These are phyloP conservation scores for Ectemnius cavifrons DNA, from an alignment of 2,888 invertebrate species.

Conservation along the genomic window DNA sequence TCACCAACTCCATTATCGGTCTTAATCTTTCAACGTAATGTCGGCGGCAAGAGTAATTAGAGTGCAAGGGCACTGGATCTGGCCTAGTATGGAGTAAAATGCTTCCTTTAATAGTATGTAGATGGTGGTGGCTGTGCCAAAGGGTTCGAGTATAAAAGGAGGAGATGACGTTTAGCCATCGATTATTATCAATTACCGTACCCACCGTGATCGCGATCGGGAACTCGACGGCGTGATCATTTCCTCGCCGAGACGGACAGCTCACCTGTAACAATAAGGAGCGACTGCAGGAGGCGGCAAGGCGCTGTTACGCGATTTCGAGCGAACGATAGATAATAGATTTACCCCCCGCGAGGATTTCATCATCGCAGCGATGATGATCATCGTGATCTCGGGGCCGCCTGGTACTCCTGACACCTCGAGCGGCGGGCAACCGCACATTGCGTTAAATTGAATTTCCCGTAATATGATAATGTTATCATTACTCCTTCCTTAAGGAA, in stretches of 20 bases:
- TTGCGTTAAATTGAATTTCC: slow-evolving; percentile 59
- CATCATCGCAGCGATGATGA: slow-evolving; percentile 37
- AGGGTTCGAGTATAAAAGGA: not conserved
- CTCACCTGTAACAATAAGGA: slow-evolving; percentile 40
- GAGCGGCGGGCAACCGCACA: slow-evolving; percentile 24
- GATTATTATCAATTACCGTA: slow-evolving; percentile 49
- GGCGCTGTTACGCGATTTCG: slow-evolving; percentile 48
- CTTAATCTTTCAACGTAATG: too few species aligned
- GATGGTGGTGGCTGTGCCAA: not conserved
- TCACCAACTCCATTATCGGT: too few species aligned
- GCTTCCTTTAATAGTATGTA: too few species aligned
- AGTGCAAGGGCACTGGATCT: too few species aligned
- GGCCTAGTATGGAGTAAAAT: too few species aligned
- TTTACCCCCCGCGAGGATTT: slow-evolving; percentile 55
- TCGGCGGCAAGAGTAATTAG: not conserved
- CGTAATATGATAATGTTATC: slow-evolving; percentile 60
- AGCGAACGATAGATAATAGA: slow-evolving; percentile 55
- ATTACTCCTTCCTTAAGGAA: slow-evolving; percentile 42
- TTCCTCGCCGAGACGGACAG: slow-evolving; percentile 40
- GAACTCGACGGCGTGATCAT: not conserved
- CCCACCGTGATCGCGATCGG: slow-evolving; percentile 8
- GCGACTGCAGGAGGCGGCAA: slow-evolving; percentile 31
- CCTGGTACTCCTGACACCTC: slow-evolving; percentile 34
- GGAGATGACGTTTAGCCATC: slow-evolving; percentile 33
- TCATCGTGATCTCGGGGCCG: slow-evolving; percentile 12